A percentile compares a stretch with the other conserved stretches of the same genome.
These are phyloP conservation scores for Callosobruchus maculatus DNA, from an alignment of 2,888 invertebrate genomes.

Conservation along the genomic window DNA sequence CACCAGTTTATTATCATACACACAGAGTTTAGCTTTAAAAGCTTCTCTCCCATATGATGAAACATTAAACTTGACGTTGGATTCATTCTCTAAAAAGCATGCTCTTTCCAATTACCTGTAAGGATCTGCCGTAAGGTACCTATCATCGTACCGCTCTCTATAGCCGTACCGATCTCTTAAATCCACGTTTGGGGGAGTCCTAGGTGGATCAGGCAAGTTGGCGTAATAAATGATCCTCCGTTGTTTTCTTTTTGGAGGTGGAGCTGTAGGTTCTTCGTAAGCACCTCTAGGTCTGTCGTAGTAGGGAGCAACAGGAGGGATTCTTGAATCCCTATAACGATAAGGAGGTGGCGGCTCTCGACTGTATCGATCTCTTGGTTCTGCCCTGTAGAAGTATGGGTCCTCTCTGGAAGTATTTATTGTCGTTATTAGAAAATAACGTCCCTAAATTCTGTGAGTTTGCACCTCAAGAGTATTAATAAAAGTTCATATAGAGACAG, in stretches of 20 bases:
- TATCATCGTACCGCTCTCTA: slow-evolving; percentile 27
- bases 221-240: slow-evolving; percentile 69
- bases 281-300: slow-evolving; percentile 39
- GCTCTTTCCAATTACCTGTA: slow-evolving; percentile 1
- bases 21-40: too few species aligned
- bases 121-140: slow-evolving; percentile 16
- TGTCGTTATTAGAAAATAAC: too few species aligned
- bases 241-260: slow-evolving; percentile 47
- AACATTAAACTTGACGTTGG: too few species aligned
- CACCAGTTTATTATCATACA: too few species aligned
- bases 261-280: slow-evolving; percentile 8
- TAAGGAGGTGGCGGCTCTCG: neutral
- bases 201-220: slow-evolving; percentile 64
- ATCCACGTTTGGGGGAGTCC: slow-evolving; percentile 59
- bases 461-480: too few species aligned
- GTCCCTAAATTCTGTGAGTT: too few species aligned
- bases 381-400: slow-evolving; percentile 12
- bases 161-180: slow-evolving; percentile 52
- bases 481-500: too few species aligned
- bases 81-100: too few species aligned
- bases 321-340: neutral
- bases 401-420: slow-evolving; percentile 20
- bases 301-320: neutral
- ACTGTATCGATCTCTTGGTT: slow-evolving; percentile 8
- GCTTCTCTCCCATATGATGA: too few species aligned